phyloP scores from a whole-genome alignment of 2,888 invertebrate species.

The Sesamia inferens region DNA sequence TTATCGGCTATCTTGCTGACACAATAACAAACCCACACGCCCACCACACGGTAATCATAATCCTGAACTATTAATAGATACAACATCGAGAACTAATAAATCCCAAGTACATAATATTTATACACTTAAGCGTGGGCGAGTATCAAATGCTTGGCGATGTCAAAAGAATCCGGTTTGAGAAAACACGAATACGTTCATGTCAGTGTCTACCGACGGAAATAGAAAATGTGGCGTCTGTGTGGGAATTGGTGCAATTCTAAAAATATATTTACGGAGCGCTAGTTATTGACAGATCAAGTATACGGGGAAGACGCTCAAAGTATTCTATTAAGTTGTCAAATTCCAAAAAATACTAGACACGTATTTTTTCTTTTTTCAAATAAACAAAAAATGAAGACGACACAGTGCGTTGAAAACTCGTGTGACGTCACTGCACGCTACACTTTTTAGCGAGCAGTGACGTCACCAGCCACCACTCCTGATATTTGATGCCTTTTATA shows the following conservation, averaged over 20 bases:
- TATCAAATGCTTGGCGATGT: slow-evolving; percentile 55
- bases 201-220: slow-evolving; percentile 65
- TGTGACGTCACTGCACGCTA: no score
- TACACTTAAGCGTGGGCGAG: slow-evolving; percentile 15
- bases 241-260: slow-evolving; percentile 57
- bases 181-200: slow-evolving; percentile 55
- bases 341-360: no score
- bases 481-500: no score
- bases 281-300: slow-evolving; percentile 42
- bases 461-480: no score
- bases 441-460: no score
- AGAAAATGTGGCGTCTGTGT: slow-evolving; percentile 54
- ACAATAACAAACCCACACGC: neutral
- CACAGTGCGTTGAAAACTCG: no score
- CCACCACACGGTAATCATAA: slow-evolving; percentile 13
- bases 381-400: no score
- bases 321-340: slow-evolving; percentile 38
- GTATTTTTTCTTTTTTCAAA: no score
- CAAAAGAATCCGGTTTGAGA: slow-evolving; percentile 58
- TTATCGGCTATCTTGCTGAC: neutral
- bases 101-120: neutral
- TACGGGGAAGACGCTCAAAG: slow-evolving; percentile 19
- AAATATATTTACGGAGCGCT: slow-evolving; percentile 41
- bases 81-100: slow-evolving; percentile 44
- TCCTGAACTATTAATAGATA: slow-evolving; percentile 40